Conservation (phyloP, 2,113 vertebrate species). For the Sitta europaea region DNA sequence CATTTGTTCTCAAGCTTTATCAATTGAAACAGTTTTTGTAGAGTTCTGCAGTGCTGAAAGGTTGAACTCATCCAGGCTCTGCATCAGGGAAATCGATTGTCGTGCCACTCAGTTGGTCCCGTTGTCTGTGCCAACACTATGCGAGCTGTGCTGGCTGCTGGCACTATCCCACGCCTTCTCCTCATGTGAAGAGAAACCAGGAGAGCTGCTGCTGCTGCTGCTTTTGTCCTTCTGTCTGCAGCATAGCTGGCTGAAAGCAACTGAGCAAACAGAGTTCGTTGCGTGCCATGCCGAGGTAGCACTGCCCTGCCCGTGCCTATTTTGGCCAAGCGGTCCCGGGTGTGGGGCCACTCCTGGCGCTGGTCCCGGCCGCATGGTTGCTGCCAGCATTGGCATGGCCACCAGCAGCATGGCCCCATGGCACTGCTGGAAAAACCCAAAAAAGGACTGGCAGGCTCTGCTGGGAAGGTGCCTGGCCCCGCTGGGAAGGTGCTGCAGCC, state of each 20-base stretch:
- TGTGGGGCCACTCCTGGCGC: fast-evolving
- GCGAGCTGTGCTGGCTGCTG: too few relatives aligned
- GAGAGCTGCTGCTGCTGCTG: not conserved
- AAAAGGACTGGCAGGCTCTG: not conserved
- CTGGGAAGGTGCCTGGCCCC: not conserved
- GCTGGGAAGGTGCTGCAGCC: not conserved
- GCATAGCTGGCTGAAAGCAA: not conserved
- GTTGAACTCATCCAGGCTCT: too few relatives aligned
- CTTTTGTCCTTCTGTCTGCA: not conserved
- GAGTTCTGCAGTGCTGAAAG: too few relatives aligned
- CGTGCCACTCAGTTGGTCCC: too few relatives aligned
- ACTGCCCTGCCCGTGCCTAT: not conserved
- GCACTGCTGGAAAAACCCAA: not conserved
- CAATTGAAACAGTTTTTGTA: too few relatives aligned
- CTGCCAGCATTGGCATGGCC: not conserved
- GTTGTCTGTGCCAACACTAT: too few relatives aligned
- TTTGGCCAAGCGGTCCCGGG: fast-evolving
- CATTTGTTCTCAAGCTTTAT: too few relatives aligned
- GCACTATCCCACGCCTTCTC: too few relatives aligned
- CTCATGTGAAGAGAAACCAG: too few relatives aligned
- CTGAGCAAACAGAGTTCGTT: not conserved
- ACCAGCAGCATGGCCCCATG: fast-evolving
- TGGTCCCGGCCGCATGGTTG: not conserved
- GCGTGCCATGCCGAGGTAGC: not conserved
- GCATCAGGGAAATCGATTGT: too few relatives aligned